Base-by-base conservation (phyloP, 1,140 invertebrate genomes). In the Aplysia californica region DNA sequence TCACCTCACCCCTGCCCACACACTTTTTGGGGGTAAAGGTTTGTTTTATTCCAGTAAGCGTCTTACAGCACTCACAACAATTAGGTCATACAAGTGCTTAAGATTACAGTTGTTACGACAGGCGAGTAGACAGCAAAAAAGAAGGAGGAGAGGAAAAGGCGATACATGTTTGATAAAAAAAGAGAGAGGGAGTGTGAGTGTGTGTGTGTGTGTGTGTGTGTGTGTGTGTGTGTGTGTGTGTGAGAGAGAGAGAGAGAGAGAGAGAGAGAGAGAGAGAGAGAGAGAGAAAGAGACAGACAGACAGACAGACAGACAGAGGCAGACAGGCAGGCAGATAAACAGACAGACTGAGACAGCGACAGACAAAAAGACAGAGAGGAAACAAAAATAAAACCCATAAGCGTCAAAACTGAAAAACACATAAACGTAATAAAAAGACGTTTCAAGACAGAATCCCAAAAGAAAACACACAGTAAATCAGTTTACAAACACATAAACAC, bases 221-320 rank as follows among this genome's bases (percentile, higher is more conserved):
- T 50, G 10, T 50, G 10, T 10, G n/a, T 15, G 10, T 10, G 10
- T 50, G 58, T 10, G 10, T 18, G 58, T 10, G 26, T 15, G 29
- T n/a, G 66, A 44, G 66, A 26, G 66, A 44, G 66, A 69, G 39
- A 39, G 36, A 69, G 66, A 41, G 36, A 66, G 64, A 66, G 64
- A 66, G 64, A 66, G 64, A 66, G 64, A 59, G 64, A 36, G 64
- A 36, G 64, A 36, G 64, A 66, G 64, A 66, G 26, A 66, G 64
- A 15, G 10, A 15, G 10, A 66, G 29, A 66, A 33, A 66, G 66
- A 20, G 66, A 26, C 35, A 10, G 36, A 21, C 35, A 21, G 36
- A 35, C 35, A 10, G 21, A n/a, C 26, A 66, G 18, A 18, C 10
- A 36, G 4, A 15, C 26, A 61, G 58, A 21, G 6, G 26, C 15